Evolutionary conservation across 30 jellyfish, hydroid and myxozoan genomes (phyloP), one percentile per base, ranked within the genome.

Genomic region (Nemopilema nomurai): DNA sequence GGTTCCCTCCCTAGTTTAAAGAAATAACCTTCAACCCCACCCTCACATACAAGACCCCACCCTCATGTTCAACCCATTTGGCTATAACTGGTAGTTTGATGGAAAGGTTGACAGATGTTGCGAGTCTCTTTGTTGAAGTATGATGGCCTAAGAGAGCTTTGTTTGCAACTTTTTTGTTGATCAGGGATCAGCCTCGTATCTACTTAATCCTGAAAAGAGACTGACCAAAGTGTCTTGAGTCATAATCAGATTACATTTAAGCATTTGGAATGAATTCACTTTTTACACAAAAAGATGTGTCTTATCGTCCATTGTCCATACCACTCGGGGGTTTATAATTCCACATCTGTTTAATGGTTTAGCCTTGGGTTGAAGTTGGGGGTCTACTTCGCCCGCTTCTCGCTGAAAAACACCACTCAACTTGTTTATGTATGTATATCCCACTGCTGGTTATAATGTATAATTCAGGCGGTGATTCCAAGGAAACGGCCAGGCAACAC

Each of bases 141-240:
- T 31, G 4, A 63, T 19, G 27, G 73, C 30, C 30, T 24, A 19
- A 24, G 73, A 63, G 18, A n/a, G 18, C 27, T 24, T 19, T 63
- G 73, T 53, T 71, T 31, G 62, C 81, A 26, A 27, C 67, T 25
- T 28, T 9, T 71, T 25, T 51, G 81, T 53, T 71, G 32, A 80
- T 68, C 19, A 23, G 72, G 67, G 80, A 79, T 79, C 78, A 79
- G 89, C 89, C 89, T 79, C 89, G 89, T 79, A 79, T 63, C 89
- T 65, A 49, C 67, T 79, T 51, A 68, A 28, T 68, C 80, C 66
- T 80, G 81, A 80, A 80, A 80, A 80, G 89, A 80, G 89, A 80
- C 89, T 80, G 89, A 67, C 81, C 81, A 25, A 57, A 80, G 89
- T 30, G 81, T 67, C 81, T 49, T 80, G 67, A 27, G 16, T 51